These are phyloP conservation scores for Ephestia elutella DNA, from an alignment of 1,140 invertebrate species.

Conservation along the genomic window DNA sequence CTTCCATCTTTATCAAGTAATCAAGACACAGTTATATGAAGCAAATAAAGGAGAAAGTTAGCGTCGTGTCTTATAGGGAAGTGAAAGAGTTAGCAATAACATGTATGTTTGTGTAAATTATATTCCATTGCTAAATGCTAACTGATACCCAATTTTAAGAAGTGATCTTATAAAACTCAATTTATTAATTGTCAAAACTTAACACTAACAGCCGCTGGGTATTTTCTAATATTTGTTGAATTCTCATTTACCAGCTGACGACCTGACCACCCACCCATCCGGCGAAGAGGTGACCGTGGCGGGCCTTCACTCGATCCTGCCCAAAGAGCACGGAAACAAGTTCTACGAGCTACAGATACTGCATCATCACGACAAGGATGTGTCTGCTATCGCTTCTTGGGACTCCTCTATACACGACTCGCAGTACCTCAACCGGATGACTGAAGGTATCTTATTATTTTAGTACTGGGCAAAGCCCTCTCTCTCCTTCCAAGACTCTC, in stretches of 20 bases:
- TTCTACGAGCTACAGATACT: slow-evolving; percentile 93
- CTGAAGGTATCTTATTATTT: slow-evolving; percentile 78
- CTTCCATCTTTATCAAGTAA: no score
- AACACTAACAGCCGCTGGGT: no score
- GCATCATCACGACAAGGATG: slow-evolving; percentile 89
- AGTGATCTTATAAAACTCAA: no score
- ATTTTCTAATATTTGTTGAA: not conserved
- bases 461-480: slow-evolving; percentile 76
- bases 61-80: no score
- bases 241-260: slow-evolving; percentile 81
- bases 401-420: slow-evolving; percentile 98
- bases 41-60: no score
- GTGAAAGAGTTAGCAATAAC: no score
- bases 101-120: no score
- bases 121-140: no score
- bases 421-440: slow-evolving; percentile 87
- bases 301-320: slow-evolving; percentile 92
- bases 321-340: slow-evolving; percentile 93
- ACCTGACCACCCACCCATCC: slow-evolving; percentile 87
- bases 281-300: slow-evolving; percentile 88
- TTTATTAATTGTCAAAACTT: no score
- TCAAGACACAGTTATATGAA: no score
- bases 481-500: no score
- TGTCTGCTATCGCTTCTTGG: slow-evolving; percentile 94
- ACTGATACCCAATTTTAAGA: no score